phyloP scores from a whole-genome alignment of 2,113 vertebrate genomes.

The Scytalopus superciliaris region DNA sequence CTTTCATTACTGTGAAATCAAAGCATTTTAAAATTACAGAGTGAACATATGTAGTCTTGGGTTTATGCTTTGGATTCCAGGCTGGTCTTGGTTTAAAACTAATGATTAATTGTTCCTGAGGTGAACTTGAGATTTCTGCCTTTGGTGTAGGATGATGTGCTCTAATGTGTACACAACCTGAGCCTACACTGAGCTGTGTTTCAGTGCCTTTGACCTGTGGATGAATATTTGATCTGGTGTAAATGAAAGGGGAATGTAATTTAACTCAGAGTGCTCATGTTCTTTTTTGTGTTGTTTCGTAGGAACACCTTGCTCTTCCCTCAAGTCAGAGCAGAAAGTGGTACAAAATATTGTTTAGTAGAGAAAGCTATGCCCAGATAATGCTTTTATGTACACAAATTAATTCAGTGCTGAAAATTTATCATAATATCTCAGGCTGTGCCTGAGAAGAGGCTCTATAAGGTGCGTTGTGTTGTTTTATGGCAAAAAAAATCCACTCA shows the following conservation, averaged over 20 bases:
- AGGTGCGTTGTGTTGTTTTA: neutral
- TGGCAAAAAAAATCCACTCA: neutral
- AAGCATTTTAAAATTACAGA: neutral
- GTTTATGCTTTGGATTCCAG: neutral
- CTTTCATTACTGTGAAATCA: slow-evolving; percentile 37
- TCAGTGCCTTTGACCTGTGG: neutral
- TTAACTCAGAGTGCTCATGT: neutral
- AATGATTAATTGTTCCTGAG: neutral
- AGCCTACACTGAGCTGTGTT: neutral
- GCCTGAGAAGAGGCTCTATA: neutral
- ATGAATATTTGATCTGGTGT: neutral
- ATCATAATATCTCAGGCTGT: neutral
- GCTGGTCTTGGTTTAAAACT: neutral
- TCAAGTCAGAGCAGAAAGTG: neutral
- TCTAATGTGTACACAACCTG: neutral
- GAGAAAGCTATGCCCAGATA: neutral
- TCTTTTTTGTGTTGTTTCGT: neutral
- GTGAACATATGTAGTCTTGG: neutral
- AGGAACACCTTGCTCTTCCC: neutral
- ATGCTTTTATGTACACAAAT: neutral
- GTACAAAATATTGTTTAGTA: neutral
- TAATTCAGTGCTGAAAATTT: neutral
- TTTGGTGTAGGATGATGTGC: neutral
- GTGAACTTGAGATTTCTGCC: neutral
- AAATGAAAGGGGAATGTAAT: neutral